These are phyloP conservation scores for Hyalella azteca DNA, from an alignment of 2,888 invertebrate species.

Conservation along the genomic window DNA sequence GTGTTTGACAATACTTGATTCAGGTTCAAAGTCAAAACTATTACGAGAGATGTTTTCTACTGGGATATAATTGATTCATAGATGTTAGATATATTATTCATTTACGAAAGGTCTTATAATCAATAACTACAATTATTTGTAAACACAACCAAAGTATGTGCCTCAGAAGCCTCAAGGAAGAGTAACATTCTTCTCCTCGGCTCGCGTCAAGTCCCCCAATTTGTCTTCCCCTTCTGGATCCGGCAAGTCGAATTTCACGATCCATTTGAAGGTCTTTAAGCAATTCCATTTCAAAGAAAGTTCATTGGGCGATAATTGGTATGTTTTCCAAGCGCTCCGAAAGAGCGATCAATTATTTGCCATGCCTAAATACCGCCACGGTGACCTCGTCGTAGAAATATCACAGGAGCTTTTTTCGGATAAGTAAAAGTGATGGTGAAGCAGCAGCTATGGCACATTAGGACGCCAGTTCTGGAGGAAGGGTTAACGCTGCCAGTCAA, in stretches of 20 bases:
- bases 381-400: not conserved
- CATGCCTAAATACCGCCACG: not conserved
- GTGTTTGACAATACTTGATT: too few relatives aligned
- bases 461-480: not conserved
- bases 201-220: too few relatives aligned
- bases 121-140: too few relatives aligned
- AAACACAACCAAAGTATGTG: not conserved
- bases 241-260: conserved; percentile 36
- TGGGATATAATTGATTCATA: too few relatives aligned
- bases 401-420: not conserved
- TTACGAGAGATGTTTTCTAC: too few relatives aligned
- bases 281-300: conserved; percentile 40
- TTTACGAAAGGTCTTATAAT: too few relatives aligned
- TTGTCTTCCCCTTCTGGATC: too few relatives aligned
- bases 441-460: not conserved
- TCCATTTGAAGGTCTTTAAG: conserved; percentile 39
- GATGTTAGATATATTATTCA: too few relatives aligned
- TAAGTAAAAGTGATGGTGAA: not conserved
- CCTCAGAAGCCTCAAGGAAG: not conserved
- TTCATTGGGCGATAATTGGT: conserved; percentile 38
- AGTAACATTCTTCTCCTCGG: not conserved
- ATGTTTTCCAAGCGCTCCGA: conserved; percentile 10
- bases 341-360: not conserved
- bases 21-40: too few relatives aligned
- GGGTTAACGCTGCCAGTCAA: not conserved